Percentiles rank a stretch among this genome's conserved stretches.
Evolutionary conservation across 2,797 vertebrate genomes (phyloP).

Genomic region (Cygnus olor): DNA sequence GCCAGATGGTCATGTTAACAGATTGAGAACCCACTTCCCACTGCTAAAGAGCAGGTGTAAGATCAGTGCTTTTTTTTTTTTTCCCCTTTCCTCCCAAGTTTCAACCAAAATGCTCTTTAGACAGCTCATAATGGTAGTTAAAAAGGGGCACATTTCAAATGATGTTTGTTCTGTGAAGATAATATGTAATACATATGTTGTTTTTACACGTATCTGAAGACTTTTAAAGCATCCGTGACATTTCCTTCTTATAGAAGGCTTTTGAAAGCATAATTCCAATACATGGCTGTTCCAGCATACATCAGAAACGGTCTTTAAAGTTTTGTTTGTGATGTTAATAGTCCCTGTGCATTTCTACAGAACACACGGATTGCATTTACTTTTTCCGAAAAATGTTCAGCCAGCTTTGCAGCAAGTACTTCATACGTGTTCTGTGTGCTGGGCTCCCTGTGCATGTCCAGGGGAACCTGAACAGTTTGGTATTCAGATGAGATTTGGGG

Average conservation of each 20-base stretch:
- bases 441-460: neutral
- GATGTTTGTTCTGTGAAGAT: conserved; percentile 19
- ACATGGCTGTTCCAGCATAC: neutral
- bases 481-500: neutral
- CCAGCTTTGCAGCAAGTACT: neutral
- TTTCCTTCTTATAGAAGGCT: neutral
- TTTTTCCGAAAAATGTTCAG: neutral
- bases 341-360: neutral
- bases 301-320: neutral
- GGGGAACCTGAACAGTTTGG: neutral
- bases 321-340: neutral
- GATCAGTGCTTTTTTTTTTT: conserved; percentile 68
- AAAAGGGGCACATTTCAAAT: conserved; percentile 42
- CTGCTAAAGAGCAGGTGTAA: conserved; percentile 83
- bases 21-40: conserved; percentile 82
- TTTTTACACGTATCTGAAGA: neutral
- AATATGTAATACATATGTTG: neutral
- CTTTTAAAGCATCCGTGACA: conserved; percentile 5
- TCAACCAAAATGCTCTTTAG: conserved; percentile 58
- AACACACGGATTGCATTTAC: neutral
- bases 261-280: neutral
- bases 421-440: neutral
- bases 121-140: conserved; percentile 38
- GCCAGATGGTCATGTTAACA: conserved; percentile 84
- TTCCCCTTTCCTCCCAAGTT: conserved; percentile 55